These are phyloP conservation scores for Bombylius discolor DNA, from an alignment of 2,888 invertebrate genomes.

Conservation along the genomic window DNA sequence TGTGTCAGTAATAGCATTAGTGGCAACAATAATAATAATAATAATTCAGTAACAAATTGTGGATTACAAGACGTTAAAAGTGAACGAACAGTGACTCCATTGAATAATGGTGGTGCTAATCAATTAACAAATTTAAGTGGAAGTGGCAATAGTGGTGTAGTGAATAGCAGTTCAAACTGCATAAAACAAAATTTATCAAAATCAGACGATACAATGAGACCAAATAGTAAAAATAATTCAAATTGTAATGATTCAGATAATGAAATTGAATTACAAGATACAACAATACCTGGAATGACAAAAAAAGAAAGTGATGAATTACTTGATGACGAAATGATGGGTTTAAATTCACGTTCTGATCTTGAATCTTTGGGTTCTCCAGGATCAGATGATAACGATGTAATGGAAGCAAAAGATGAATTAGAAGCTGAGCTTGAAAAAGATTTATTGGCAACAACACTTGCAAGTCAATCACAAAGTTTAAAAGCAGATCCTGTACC, in stretches of 20 bases:
- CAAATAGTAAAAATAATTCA: background rate
- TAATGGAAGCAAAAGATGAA: slow-evolving; percentile 52
- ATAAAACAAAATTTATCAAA: background rate
- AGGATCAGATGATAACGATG: slow-evolving; percentile 36
- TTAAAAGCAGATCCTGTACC: slow-evolving; percentile 42
- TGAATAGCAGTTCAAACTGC: background rate
- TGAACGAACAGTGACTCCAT: slow-evolving; percentile 22
- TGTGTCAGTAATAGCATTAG: slow-evolving; percentile 31
- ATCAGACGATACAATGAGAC: background rate
- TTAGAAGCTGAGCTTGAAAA: slow-evolving; percentile 50
- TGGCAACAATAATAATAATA: slow-evolving; percentile 15
- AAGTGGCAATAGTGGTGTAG: background rate
- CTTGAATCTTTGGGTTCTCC: slow-evolving; percentile 45
- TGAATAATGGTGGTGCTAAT: slow-evolving; percentile 14
- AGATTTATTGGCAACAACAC: slow-evolving; percentile 36
- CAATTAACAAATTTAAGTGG: slow-evolving; percentile 2
- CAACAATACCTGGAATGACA: slow-evolving; percentile 1
- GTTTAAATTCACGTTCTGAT: slow-evolving; percentile 32
- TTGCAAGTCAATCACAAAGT: slow-evolving; percentile 9
- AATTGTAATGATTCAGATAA: slow-evolving; percentile 4
- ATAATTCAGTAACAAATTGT: slow-evolving; percentile 18
- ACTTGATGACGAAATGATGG: slow-evolving; percentile 32
- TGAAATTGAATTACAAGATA: background rate
- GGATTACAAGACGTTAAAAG: slow-evolving; percentile 17
- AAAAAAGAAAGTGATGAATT: slow-evolving; percentile 33